Conservation (phyloP, 2,113 vertebrate species). For the Boleophthalmus pectinirostris region DNA sequence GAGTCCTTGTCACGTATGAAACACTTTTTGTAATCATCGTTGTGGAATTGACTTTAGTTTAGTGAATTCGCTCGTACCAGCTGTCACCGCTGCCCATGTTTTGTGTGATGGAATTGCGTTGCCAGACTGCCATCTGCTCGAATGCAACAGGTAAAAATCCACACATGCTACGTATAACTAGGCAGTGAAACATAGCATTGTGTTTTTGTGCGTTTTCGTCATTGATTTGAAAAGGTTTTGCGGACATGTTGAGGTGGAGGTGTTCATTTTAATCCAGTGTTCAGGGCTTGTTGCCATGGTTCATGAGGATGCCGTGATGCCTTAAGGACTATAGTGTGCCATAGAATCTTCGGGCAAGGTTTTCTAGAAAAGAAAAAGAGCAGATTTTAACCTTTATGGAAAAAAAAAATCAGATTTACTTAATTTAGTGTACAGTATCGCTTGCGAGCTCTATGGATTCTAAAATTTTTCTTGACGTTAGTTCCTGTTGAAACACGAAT, state of each 20-base stretch:
- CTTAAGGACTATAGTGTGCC: not conserved
- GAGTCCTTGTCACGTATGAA: conserved; percentile 45
- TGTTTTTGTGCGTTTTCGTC: not conserved
- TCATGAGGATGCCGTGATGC: not conserved
- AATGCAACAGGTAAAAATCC: conserved; percentile 76
- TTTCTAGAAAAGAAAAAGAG: not conserved
- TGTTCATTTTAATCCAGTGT: conserved; percentile 37
- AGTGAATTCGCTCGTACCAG: conserved; percentile 28
- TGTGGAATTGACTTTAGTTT: conserved; percentile 35
- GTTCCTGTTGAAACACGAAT: not conserved
- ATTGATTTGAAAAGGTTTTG: conserved; percentile 25
- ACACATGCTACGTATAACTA: conserved; percentile 33
- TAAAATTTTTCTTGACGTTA: too few species aligned
- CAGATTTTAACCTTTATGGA: not conserved
- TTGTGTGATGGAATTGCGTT: conserved; percentile 48
- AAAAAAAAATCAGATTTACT: too few species aligned
- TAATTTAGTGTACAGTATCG: too few species aligned
- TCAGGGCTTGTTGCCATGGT: conserved; percentile 30
- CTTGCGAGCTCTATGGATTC: too few species aligned
- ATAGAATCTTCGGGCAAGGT: not conserved
- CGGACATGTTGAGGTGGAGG: conserved; percentile 52
- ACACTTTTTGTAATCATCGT: conserved; percentile 25
- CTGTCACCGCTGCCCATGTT: conserved; percentile 23
- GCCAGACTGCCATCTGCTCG: conserved; percentile 43
- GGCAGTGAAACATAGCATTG: conserved; percentile 11